Conservation (phyloP, 1,140 invertebrate genomes). For the Apis florea region DNA sequence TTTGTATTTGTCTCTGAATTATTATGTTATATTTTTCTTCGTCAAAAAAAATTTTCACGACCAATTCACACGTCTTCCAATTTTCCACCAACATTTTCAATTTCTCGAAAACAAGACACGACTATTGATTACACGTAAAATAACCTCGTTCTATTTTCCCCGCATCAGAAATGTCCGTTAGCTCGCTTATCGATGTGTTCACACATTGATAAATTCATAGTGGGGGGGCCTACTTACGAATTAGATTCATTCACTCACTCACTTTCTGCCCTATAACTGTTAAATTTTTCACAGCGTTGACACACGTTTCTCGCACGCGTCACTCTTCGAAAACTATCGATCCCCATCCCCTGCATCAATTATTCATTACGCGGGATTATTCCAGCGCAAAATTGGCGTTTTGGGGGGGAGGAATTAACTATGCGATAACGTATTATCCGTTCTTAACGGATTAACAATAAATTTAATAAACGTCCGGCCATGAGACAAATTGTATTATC, state of each 20-base stretch:
- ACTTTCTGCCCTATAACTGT: neutral
- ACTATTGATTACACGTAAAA: neutral
- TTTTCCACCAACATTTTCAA: neutral
- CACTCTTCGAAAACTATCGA: neutral
- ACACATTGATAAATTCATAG: neutral
- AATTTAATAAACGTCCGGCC: neutral
- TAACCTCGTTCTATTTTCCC: neutral
- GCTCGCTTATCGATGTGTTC: neutral
- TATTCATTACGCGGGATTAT: neutral
- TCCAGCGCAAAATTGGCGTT: neutral
- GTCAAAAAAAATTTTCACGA: neutral
- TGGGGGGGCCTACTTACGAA: too few species aligned
- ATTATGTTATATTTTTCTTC: too few species aligned
- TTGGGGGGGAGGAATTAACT: conserved; percentile 9
- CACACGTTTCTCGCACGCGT: neutral
- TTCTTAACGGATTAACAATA: neutral
- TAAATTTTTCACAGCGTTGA: conserved; percentile 10
- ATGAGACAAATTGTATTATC: neutral
- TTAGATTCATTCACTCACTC: neutral
- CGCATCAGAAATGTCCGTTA: neutral
- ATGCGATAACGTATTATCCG: too few species aligned
- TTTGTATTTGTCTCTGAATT: too few species aligned
- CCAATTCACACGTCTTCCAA: neutral
- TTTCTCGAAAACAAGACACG: neutral
- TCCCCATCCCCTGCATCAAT: neutral